Percentiles rank a stretch among this genome's conserved stretches.
Evolutionary conservation across 2,113 vertebrate species (phyloP).

Genomic region (Pardalotus punctatus): DNA sequence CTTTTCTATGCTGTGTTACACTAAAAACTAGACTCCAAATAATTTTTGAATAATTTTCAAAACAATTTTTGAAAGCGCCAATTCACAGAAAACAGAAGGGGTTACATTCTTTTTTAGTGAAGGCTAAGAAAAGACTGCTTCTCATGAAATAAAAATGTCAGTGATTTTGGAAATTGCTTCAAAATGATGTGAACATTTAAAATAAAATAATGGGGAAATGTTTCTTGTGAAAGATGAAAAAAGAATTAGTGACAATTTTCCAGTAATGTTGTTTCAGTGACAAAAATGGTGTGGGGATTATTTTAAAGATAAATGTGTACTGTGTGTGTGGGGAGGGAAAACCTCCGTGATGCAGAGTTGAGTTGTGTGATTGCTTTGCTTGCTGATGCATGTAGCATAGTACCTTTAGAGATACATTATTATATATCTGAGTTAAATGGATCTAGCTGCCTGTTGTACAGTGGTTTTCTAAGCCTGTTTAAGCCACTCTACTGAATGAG

Average conservation of each 20-base stretch:
- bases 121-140: not conserved
- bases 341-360: not conserved
- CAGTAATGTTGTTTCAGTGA: not conserved
- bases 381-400: not conserved
- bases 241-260: not conserved
- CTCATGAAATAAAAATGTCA: constrained; percentile 28
- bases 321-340: not conserved
- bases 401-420: not conserved
- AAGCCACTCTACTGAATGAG: not conserved
- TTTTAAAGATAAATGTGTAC: not conserved
- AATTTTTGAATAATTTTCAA: constrained; percentile 35
- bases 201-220: not conserved
- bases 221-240: constrained; percentile 9
- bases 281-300: not conserved
- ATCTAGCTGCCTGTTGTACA: not conserved
- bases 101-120: not conserved
- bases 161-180: constrained; percentile 51
- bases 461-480: not conserved
- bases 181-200: not conserved
- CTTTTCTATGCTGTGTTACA: not conserved
- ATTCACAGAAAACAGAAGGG: constrained; percentile 9
- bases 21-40: not conserved
- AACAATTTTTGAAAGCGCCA: constrained; percentile 28
- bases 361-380: not conserved
- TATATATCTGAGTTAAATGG: not conserved